Conservation (phyloP, 2,797 vertebrate genomes). For the Sebastes oblongus region DNA sequence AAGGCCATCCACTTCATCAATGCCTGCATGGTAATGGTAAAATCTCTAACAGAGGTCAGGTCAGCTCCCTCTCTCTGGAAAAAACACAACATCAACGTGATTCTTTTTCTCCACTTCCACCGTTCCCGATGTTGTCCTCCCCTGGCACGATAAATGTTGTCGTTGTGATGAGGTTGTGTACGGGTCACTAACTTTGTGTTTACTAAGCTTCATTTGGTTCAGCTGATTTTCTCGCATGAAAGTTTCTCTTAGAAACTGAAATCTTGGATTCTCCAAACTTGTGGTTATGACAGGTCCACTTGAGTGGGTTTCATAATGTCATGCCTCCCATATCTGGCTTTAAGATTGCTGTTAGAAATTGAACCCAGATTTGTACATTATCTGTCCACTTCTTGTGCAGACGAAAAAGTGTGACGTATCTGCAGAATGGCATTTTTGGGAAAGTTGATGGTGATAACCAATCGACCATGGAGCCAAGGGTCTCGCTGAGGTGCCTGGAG, state of each 20-base stretch:
- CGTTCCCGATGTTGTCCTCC: too few species aligned
- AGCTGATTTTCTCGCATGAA: neutral
- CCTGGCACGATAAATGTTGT: neutral
- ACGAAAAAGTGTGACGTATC: neutral
- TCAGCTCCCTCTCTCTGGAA: slow-evolving; percentile 2
- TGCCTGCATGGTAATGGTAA: slow-evolving; percentile 50
- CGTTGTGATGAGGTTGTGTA: neutral
- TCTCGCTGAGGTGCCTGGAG: slow-evolving; percentile 18
- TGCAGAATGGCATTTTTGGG: slow-evolving; percentile 17
- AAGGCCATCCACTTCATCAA: slow-evolving; percentile 44
- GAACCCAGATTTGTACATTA: neutral
- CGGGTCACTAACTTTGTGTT: neutral
- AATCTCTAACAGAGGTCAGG: slow-evolving; percentile 13
- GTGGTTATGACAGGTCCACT: neutral
- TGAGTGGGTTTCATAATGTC: neutral
- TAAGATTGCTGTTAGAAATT: neutral
- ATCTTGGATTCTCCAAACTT: neutral
- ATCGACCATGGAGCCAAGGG: slow-evolving; percentile 16
- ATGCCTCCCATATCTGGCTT: neutral
- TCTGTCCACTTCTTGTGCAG: neutral
- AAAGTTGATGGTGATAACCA: slow-evolving; percentile 22
- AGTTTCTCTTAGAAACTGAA: neutral
- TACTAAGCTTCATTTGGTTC: neutral
- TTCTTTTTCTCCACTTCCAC: neutral
- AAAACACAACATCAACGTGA: slow-evolving; percentile 8